Evolutionary conservation across 2,888 invertebrate species (phyloP).

Genomic region (Aricia artaxerxes): DNA sequence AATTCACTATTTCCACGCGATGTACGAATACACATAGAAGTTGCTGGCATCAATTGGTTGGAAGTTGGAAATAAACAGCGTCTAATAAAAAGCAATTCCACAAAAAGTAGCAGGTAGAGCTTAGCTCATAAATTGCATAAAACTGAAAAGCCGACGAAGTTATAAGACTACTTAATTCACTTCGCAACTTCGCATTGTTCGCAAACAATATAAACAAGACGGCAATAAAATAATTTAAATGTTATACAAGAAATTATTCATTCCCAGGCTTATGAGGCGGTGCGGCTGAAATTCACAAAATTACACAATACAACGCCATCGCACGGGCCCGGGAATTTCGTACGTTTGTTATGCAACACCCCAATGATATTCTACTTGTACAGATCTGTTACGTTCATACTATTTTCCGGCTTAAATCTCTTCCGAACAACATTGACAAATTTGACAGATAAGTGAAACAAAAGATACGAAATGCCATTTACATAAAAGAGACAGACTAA

Average conservation of each 20-base stretch:
- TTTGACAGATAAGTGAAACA: too few relatives aligned
- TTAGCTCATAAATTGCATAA: conserved; percentile 21
- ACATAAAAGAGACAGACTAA: too few relatives aligned
- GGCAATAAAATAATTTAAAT: conserved; percentile 31
- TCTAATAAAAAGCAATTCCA: background rate
- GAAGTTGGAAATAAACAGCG: background rate
- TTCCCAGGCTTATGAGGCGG: conserved; percentile 10
- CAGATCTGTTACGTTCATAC: too few relatives aligned
- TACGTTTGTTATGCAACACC: background rate
- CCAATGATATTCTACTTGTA: background rate
- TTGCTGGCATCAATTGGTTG: too few relatives aligned
- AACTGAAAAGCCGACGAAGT: conserved; percentile 17
- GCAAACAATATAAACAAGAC: conserved; percentile 29
- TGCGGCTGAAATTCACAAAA: background rate
- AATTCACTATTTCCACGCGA: too few relatives aligned
- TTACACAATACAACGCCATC: background rate
- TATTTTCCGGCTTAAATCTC: too few relatives aligned
- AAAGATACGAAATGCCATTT: too few relatives aligned
- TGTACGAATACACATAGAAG: too few relatives aligned
- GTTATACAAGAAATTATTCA: conserved; percentile 29
- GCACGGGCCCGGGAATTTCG: background rate
- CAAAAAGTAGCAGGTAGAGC: background rate
- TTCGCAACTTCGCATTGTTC: conserved; percentile 27
- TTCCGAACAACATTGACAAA: too few relatives aligned
- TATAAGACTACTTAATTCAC: conserved; percentile 25